Evolutionary conservation across 2,888 invertebrate species (phyloP).

Genomic region (Lampropteryx suffumata): DNA sequence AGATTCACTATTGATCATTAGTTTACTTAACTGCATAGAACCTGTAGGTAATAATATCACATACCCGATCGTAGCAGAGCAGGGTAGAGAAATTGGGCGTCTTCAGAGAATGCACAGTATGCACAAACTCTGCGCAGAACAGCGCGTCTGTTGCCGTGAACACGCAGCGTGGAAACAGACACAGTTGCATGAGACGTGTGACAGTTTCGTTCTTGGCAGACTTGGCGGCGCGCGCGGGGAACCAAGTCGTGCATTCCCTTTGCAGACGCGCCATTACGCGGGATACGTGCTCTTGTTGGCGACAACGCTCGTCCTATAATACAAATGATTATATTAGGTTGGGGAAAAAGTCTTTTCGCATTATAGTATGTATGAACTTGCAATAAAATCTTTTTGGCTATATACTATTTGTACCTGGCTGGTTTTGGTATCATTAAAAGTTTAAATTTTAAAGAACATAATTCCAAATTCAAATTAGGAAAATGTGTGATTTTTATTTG

Average conservation of each 20-base stretch:
- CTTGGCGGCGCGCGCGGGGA: conserved; percentile 91
- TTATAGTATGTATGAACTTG: too few relatives aligned
- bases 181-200: conserved; percentile 97
- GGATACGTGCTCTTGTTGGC: conserved; percentile 96
- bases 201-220: conserved; percentile 98
- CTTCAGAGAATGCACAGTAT: conserved; percentile 96
- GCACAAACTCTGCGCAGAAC: conserved; percentile 98
- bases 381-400: too few relatives aligned
- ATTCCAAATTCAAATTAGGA: too few relatives aligned
- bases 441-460: too few relatives aligned
- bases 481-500: too few relatives aligned
- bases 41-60: too few relatives aligned
- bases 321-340: too few relatives aligned
- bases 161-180: conserved; percentile 97
- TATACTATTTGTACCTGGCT: too few relatives aligned
- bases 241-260: conserved; percentile 93
- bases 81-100: conserved; percentile 99
- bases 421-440: too few relatives aligned
- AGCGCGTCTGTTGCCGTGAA: conserved; percentile 98
- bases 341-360: too few relatives aligned
- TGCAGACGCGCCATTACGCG: conserved; percentile 89
- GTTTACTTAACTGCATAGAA: too few relatives aligned
- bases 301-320: conserved; percentile 91
- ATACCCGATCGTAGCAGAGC: conserved; percentile 97
- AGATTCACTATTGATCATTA: too few relatives aligned